Base-by-base conservation (phyloP, 2,113 vertebrate species). In the Poeciliopsis retropinna region DNA sequence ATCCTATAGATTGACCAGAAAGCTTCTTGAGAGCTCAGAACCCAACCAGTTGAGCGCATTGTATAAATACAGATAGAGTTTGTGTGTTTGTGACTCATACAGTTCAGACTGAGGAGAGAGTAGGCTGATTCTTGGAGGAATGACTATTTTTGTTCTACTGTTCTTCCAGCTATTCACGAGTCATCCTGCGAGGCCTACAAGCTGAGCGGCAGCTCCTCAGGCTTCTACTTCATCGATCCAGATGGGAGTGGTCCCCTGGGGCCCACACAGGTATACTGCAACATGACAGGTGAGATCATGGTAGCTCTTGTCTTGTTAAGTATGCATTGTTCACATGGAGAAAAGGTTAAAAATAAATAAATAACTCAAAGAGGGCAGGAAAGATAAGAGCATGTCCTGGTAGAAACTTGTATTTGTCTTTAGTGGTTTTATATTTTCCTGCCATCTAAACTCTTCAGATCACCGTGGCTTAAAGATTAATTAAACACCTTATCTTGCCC, bases 141-240 rank as follows among this genome's bases (percentile, higher is more conserved):
- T 66, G 32, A 73, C 51, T 67, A 64, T 57, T 73, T 19, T 1
- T 81, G 62, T 76, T 19, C 28, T 2, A 5, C 15, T 39, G 0
- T 62, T 86, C 89, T 84, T 14, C 9, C 92, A 99, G 98, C 98
- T 31, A 88, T 97, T 78, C 98, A 98, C 32, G 96, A 98, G 65
- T 91, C 95, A 0, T 99, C 98, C 31, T 99, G 98, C 0, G 97
- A 99, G 87, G 95, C 95, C 51, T 99, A 99, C 85, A 93, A 96
- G 72, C 95, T 98, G 88, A 95, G 93, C 32, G 98, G 97, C 70
- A 95, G 94, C 90, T 94, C 94, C 0, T 97, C 97, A 0, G 98
- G 96, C 54, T 96, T 95, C 92, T 99, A 96, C 94, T 95, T 96
- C 83, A 95, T 99, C 0, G 98, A 99, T 88, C 94, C 96, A 0